Base-by-base conservation (phyloP, 2,888 invertebrate genomes). In the Hoplodrina blanda region DNA sequence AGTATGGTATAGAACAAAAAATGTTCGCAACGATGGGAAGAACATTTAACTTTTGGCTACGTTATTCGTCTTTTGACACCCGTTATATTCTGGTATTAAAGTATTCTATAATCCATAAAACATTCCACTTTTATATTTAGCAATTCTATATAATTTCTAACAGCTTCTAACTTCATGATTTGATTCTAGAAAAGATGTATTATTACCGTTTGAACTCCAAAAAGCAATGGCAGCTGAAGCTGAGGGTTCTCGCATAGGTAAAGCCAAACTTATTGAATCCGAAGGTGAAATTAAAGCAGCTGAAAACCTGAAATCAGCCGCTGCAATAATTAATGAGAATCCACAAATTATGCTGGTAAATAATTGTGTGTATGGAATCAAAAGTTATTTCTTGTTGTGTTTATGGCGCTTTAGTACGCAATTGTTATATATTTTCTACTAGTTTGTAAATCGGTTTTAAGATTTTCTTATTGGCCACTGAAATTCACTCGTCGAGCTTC, bases 171-270 rank as follows among this genome's bases (percentile, higher is more conserved):
- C 13, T 19, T 11, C 7, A 46, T 59, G 7, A 55, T 37, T 37
- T 55, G 2, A 56, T 66, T 83, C 33, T 56, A 96, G 92, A 84
- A 92, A 92, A 84, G 89, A 92, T 55, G 86, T 93, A 10, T 73
- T 89, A 41, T 73, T 93, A 63, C 93, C 93, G 19, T 84, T 70
- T 68, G 92, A 91, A 37, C 78, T 93, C 17, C 92, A 93, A 88
- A 91, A 87, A 76, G 93, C 92, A 41, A 92, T 93, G 91, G 92
- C 93, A 11, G 90, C 92, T 11, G 93, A 93, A 79, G 92, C 93
- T 8, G 93, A 93, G 81, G 91, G 90, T 2, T 90, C 90, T n/a
- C 88, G 93, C 7, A 67, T 89, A 52, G 93, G 89, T 20, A 92
- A 90, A 88, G 92, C 92, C 6, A 93, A 91, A 81, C 86, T 92